phyloP scores from a whole-genome alignment of 2,888 invertebrate species.

The Xestoiulus laeticollis region DNA sequence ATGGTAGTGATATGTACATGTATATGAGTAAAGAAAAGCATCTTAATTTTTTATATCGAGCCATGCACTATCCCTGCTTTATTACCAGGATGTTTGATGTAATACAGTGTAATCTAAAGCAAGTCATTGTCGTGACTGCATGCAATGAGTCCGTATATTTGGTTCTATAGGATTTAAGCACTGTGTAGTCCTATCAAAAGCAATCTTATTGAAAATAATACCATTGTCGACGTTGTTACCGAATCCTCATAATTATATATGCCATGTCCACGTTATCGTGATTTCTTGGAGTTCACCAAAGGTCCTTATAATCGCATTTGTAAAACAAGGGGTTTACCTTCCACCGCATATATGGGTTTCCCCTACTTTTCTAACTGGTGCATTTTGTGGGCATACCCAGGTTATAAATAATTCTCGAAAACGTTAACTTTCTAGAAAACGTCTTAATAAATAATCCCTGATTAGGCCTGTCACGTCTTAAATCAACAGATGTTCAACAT shows the following conservation, averaged over 20 bases:
- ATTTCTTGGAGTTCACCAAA: background rate
- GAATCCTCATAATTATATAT: background rate
- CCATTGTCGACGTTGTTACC: background rate
- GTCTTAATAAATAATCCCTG: slow-evolving; percentile 45
- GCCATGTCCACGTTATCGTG: background rate
- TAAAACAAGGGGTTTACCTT: slow-evolving; percentile 19
- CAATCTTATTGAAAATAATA: background rate
- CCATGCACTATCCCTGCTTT: too few species aligned
- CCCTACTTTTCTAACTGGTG: background rate
- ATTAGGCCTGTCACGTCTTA: slow-evolving; percentile 45
- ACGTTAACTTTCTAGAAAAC: slow-evolving; percentile 38
- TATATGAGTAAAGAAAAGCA: too few species aligned
- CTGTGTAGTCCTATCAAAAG: background rate
- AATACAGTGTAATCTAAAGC: too few species aligned
- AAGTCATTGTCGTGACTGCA: too few species aligned
- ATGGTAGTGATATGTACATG: too few species aligned
- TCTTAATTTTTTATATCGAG: too few species aligned
- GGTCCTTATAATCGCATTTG: background rate
- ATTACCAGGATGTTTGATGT: too few species aligned
- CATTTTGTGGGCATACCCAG: background rate
- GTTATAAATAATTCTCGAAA: slow-evolving; percentile 39
- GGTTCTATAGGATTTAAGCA: too few species aligned
- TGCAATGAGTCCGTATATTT: too few species aligned
- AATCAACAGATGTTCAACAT: slow-evolving; percentile 39
- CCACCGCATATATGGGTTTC: background rate